phyloP scores from a whole-genome alignment of 2,888 invertebrate genomes.

The Phengaris arion region DNA sequence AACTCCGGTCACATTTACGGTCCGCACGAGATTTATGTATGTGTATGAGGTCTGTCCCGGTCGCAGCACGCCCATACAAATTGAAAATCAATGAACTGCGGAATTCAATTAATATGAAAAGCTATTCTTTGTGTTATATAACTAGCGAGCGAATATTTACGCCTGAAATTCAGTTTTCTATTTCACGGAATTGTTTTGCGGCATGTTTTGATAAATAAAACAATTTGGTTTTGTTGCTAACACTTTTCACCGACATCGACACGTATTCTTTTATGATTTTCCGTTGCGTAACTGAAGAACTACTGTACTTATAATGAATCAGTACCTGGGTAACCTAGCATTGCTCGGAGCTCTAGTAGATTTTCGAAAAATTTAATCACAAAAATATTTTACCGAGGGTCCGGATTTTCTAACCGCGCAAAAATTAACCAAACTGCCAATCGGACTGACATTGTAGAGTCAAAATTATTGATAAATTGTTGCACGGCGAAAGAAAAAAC shows the following conservation, averaged over 20 bases:
- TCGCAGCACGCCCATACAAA: constrained; percentile 61
- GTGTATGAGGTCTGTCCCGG: constrained; percentile 51
- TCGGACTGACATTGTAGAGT: too few relatives aligned
- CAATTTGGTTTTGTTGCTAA: neutral
- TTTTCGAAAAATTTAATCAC: too few relatives aligned
- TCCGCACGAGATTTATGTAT: constrained; percentile 55
- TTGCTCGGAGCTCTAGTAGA: too few relatives aligned
- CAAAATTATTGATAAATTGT: too few relatives aligned
- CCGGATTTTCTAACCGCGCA: too few relatives aligned
- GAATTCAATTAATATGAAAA: constrained; percentile 69
- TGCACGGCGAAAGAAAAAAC: too few relatives aligned
- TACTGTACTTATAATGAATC: too few relatives aligned
- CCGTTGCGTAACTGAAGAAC: neutral
- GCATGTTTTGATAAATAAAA: constrained; percentile 12
- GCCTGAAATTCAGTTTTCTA: constrained; percentile 2
- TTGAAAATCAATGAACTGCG: constrained; percentile 75
- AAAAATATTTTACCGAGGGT: too few relatives aligned
- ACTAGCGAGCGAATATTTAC: constrained; percentile 21
- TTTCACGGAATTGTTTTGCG: neutral
- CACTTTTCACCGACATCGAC: neutral
- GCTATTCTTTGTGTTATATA: constrained; percentile 57
- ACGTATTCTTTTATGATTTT: neutral
- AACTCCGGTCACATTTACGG: constrained; percentile 41
- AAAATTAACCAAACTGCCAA: too few relatives aligned
- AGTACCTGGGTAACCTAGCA: too few relatives aligned